Conservation (phyloP, 2,113 vertebrate species). For the Osmerus eperlanus region DNA sequence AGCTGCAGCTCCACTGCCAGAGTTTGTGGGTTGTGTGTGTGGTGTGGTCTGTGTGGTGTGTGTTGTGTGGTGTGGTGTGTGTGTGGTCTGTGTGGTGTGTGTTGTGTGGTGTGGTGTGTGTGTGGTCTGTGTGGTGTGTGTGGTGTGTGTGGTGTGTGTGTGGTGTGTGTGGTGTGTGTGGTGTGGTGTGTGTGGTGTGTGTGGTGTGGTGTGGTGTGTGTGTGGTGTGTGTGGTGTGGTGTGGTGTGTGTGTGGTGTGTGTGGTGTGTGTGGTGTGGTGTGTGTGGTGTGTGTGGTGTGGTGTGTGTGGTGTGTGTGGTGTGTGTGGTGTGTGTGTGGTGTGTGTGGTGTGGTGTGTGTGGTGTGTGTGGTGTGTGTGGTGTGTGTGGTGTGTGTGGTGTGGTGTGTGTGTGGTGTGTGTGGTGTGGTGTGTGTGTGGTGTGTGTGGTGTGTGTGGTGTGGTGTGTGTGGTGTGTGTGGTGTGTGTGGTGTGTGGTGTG, state of each 20-base stretch:
- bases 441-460: conserved; percentile 2
- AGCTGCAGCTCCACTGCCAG: too few species aligned
- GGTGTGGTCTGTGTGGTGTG: conserved; percentile 31
- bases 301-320: conserved; percentile 42
- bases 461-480: conserved; percentile 10
- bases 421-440: conserved; percentile 41
- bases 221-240: neutral
- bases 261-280: neutral
- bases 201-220: conserved; percentile 17
- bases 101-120: conserved; percentile 17
- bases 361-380: conserved; percentile 28
- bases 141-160: conserved; percentile 45
- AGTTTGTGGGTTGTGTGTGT: neutral
- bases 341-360: neutral
- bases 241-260: conserved; percentile 48
- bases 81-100: conserved; percentile 39
- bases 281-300: too few species aligned
- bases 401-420: conserved; percentile 24
- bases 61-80: conserved; percentile 16
- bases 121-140: neutral
- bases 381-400: conserved; percentile 25
- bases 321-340: conserved; percentile 10
- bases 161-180: conserved; percentile 30
- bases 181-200: conserved; percentile 40
- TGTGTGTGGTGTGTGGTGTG: neutral